Conservation (phyloP, 2,113 vertebrate genomes). For the Anoura caudifer region DNA sequence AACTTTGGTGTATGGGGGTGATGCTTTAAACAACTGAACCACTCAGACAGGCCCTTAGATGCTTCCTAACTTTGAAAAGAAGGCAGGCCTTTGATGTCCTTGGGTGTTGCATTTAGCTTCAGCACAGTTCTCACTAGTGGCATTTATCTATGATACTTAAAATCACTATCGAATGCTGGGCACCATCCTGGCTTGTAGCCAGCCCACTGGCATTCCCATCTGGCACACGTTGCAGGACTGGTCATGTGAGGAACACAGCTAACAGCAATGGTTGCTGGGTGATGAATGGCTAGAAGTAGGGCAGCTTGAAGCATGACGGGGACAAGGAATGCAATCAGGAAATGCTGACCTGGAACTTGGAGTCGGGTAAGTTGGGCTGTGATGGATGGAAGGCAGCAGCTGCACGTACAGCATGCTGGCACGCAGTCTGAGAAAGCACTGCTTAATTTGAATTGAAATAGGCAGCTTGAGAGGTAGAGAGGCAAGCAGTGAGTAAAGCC, state of each 20-base stretch:
- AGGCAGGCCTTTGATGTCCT: not conserved
- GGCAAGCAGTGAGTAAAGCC: slow-evolving; percentile 33
- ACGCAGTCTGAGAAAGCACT: not conserved
- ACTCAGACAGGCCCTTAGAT: not conserved
- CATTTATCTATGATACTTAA: not conserved
- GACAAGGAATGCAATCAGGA: slow-evolving; percentile 57
- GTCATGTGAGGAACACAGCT: slow-evolving; percentile 40
- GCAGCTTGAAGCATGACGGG: slow-evolving; percentile 19
- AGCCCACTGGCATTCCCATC: not conserved
- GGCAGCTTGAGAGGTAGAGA: slow-evolving; percentile 32
- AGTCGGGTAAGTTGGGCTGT: not conserved
- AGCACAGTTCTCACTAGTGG: not conserved
- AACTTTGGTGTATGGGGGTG: not conserved
- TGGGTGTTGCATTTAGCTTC: not conserved
- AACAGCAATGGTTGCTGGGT: slow-evolving; percentile 44
- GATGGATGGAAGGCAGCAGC: slow-evolving; percentile 53
- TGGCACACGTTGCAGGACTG: slow-evolving; percentile 11
- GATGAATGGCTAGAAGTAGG: slow-evolving; percentile 54
- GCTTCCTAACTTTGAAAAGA: not conserved
- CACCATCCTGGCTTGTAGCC: not conserved
- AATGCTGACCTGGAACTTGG: slow-evolving; percentile 61
- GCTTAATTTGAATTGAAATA: slow-evolving; percentile 47
- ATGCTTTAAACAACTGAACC: not conserved
- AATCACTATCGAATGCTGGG: not conserved
- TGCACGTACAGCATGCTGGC: not conserved